Base-by-base conservation (phyloP, 2,888 invertebrate species). In the Unio pictorum region DNA sequence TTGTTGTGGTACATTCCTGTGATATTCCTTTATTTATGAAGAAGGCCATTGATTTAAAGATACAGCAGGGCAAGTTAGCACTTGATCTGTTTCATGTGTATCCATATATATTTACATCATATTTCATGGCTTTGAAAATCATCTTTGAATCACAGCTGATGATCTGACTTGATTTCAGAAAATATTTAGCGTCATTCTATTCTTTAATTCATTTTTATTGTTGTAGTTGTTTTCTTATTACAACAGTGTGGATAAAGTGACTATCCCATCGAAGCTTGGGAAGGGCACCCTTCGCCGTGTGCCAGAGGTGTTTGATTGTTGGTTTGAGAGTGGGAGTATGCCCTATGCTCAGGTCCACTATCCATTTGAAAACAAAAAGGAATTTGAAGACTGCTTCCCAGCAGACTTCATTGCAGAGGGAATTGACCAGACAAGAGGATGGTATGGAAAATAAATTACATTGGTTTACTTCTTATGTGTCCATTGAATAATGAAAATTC, bases 351-450 rank as follows among this genome's bases (percentile, higher is more conserved):
- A 91, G 80, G 81, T 79, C 2, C 90, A 90, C 91, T 99, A 96
- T 90, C 99, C 99, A 0, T 99, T 99, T 90, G 96, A 98, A 89
- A 95, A 95, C 85, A 93, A 93, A 80, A 95, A 95, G 86, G 87
- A 88, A 54, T 90, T 90, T 84, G 89, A 89, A 72, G 89, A 89
- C 63, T 75, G 93, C 77, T 99, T 99, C 88, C 99, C 99, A 0
- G 99, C 99, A 0, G 97, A 99, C 91, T 99, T 99, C 87, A 97
- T 99, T 87, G 98, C 97, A n/a, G 99, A 99, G 91, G 99, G 99
- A 30, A 96, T 98, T 81, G 98, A 98, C 91, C 98, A 98, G 91
- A 98, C 98, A 0, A 93, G 98, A 81, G 98, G 98, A 30, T 98
- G 98, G 98, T 91, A 79, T 78, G 86, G 69, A 30, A 56, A 20